Conservation (phyloP, 2,113 vertebrate genomes). For the Centrocercus urophasianus region DNA sequence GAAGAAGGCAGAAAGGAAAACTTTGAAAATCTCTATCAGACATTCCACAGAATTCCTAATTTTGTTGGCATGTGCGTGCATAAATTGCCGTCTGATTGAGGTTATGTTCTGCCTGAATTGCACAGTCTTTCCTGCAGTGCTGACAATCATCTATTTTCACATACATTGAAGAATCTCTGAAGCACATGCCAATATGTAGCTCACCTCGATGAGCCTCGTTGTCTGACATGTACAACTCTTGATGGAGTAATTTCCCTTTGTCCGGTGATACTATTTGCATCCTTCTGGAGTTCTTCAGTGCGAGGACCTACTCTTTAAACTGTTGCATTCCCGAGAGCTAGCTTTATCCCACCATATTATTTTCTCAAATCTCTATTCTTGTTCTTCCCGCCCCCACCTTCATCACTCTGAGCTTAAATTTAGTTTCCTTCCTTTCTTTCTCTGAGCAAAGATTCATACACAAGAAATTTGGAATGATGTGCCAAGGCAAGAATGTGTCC, state of each 20-base stretch:
- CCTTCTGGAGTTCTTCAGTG: not conserved
- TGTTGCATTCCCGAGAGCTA: not conserved
- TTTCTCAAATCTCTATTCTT: not conserved
- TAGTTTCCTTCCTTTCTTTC: conserved; percentile 38
- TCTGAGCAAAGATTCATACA: not conserved
- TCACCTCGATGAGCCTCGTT: not conserved
- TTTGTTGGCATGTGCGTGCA: not conserved
- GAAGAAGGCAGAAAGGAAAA: not conserved
- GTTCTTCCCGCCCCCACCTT: not conserved
- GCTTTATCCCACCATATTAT: not conserved
- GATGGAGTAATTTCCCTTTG: not conserved
- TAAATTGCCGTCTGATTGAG: not conserved
- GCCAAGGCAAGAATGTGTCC: not conserved
- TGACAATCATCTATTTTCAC: not conserved
- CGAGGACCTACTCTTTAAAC: not conserved
- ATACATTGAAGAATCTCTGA: not conserved
- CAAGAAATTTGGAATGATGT: not conserved
- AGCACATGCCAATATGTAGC: not conserved
- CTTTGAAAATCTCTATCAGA: not conserved
- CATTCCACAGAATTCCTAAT: not conserved
- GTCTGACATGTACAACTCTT: not conserved
- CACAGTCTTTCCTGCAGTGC: not conserved
- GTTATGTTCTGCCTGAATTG: not conserved
- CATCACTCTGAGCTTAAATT: not conserved
- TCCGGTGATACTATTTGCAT: not conserved